Conservation (phyloP, 2,888 invertebrate species). For the Pecten maximus region DNA sequence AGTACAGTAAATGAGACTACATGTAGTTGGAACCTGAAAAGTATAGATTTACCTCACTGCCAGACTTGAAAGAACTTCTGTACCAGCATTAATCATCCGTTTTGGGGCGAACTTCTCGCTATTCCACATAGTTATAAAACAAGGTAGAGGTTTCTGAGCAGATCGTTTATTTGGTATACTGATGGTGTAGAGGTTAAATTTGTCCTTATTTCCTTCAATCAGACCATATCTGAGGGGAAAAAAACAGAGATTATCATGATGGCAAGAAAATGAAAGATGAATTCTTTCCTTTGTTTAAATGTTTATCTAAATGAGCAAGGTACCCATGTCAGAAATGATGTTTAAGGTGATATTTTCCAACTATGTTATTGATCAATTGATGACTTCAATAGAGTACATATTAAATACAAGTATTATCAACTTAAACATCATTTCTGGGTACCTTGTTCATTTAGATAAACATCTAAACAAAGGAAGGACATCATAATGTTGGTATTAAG, state of each 20-base stretch:
- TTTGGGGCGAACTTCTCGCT: constrained; percentile 85
- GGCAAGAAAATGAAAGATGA: not conserved
- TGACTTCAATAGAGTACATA: no score
- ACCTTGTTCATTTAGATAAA: no score
- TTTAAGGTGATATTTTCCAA: no score
- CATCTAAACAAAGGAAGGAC: no score
- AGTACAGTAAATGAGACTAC: not conserved
- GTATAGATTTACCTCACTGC: constrained; percentile 75
- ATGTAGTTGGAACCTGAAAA: no score
- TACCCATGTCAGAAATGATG: no score
- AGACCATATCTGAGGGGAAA: constrained; percentile 84
- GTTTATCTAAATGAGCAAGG: no score
- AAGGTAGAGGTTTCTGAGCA: constrained; percentile 83
- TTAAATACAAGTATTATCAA: no score
- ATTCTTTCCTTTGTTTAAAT: no score
- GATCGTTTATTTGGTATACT: constrained; percentile 90
- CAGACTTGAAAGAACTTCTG: constrained; percentile 79
- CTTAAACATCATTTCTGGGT: no score
- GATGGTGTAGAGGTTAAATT: constrained; percentile 86
- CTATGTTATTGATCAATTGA: no score
- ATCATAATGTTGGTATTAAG: no score
- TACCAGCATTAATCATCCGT: constrained; percentile 85
- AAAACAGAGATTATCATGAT: not conserved
- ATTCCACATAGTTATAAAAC: constrained; percentile 92
- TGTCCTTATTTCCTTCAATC: constrained; percentile 87